These are phyloP conservation scores for Danaus melanippus DNA, from an alignment of 1,140 invertebrate species.

Conservation along the genomic window DNA sequence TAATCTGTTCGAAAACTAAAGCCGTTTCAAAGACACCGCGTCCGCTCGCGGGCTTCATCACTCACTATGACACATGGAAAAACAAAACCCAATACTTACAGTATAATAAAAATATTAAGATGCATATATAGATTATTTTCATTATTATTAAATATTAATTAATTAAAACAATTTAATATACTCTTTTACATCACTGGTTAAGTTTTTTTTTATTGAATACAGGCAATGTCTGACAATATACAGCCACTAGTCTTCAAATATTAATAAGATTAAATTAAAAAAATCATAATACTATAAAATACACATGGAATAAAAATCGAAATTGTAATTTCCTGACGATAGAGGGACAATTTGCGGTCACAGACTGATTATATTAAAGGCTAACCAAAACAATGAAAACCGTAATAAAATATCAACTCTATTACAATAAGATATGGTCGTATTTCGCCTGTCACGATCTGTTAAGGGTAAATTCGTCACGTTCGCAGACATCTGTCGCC, in stretches of 20 bases:
- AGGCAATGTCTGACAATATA: no score
- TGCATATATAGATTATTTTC: constrained; percentile 2
- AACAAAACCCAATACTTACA: constrained; percentile 46
- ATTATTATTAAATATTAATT: no score
- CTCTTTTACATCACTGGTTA: no score
- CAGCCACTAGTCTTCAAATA: no score
- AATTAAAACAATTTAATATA: no score
- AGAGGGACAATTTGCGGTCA: constrained; percentile 69
- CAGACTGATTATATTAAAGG: constrained; percentile 58
- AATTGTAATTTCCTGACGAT: constrained; percentile 68
- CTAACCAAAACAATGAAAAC: constrained; percentile 33
- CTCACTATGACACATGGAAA: constrained; percentile 66
- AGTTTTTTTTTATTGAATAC: no score
- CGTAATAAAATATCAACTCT: constrained; percentile 18
- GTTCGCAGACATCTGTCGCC: constrained; percentile 66
- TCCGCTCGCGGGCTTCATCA: constrained; percentile 57
- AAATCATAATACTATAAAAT: constrained; percentile 26
- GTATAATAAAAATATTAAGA: constrained; percentile 36
- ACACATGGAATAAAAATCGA: constrained; percentile 64
- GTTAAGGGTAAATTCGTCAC: constrained; percentile 63
- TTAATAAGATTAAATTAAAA: no score
- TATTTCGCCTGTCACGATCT: constrained; percentile 20
- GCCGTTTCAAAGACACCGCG: constrained; percentile 34
- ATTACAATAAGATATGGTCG: constrained; percentile 12
- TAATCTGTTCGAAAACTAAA: no score